phyloP scores from a whole-genome alignment of 2,888 invertebrate genomes.

The Nyleta sp. region DNA sequence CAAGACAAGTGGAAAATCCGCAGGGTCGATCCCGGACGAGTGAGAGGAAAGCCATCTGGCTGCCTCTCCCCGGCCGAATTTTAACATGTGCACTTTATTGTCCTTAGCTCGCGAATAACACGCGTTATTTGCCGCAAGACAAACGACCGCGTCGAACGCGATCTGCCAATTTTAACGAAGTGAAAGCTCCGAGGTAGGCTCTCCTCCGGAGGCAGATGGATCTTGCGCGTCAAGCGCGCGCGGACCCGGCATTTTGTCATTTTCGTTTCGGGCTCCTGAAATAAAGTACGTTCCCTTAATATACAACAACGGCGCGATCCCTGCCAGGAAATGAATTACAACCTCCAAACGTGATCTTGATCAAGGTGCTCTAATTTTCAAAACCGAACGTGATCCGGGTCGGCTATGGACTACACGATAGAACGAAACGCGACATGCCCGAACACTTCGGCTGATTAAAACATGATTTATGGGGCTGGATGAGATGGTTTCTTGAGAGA shows the following conservation, averaged over 20 bases:
- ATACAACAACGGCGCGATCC: conserved; percentile 15
- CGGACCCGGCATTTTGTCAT: conserved; percentile 33
- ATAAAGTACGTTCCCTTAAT: conserved; percentile 11
- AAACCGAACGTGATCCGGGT: conserved; percentile 32
- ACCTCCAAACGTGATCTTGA: conserved; percentile 38
- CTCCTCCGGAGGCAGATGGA: conserved; percentile 22
- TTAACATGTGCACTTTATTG: conserved; percentile 77
- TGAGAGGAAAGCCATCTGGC: conserved; percentile 67
- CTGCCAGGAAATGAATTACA: conserved; percentile 37
- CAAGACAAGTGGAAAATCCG: conserved; percentile 70
- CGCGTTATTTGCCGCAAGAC: conserved; percentile 77
- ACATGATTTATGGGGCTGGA: conserved; percentile 35
- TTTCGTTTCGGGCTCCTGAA: conserved; percentile 8
- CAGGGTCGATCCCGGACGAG: conserved; percentile 52
- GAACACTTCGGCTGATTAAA: conserved; percentile 40
- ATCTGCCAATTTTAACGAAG: conserved; percentile 39
- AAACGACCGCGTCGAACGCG: conserved; percentile 72
- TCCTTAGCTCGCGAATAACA: conserved; percentile 75
- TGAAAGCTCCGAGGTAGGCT: background rate
- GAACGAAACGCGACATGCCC: conserved; percentile 13
- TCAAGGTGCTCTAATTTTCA: conserved; percentile 42
- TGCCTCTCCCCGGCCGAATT: conserved; percentile 62
- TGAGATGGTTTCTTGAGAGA: too few species aligned
- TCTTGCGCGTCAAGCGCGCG: conserved; percentile 22
- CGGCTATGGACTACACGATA: conserved; percentile 1